A percentile compares a stretch with the other conserved stretches of the same genome.
Conservation (phyloP, 2,113 vertebrate genomes). For the Castor canadensis region DNA sequence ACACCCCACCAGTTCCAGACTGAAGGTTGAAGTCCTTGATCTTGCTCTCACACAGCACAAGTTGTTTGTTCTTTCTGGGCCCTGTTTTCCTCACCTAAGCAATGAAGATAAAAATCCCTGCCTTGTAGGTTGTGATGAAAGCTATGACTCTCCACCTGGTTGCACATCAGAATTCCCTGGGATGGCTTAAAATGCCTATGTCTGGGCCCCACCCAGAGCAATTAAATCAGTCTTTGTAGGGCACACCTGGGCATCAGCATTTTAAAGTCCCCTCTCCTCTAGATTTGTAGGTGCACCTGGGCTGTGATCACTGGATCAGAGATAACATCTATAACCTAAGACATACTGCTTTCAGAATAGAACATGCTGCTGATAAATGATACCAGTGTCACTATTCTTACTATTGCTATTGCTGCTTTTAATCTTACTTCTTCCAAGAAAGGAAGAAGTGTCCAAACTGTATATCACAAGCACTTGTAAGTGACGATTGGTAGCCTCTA, state of each 20-base stretch:
- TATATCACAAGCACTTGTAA: not conserved
- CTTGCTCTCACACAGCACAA: not conserved
- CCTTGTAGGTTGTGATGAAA: not conserved
- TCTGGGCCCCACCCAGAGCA: not conserved
- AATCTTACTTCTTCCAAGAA: constrained; percentile 2
- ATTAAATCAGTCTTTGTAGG: not conserved
- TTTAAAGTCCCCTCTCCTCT: not conserved
- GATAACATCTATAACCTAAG: not conserved
- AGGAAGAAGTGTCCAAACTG: not conserved
- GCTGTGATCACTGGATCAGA: not conserved
- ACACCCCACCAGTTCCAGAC: too few species aligned
- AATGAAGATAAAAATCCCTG: not conserved
- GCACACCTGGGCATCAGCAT: not conserved
- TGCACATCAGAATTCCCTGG: not conserved
- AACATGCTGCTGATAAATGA: not conserved
- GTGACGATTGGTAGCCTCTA: not conserved
- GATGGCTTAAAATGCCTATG: not conserved
- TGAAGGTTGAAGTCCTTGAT: not conserved
- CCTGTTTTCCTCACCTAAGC: not conserved
- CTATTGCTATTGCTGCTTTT: not conserved
- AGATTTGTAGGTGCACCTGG: not conserved
- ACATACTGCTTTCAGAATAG: not conserved
- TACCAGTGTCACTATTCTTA: not conserved
- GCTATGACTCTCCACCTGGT: not conserved
- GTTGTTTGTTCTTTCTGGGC: not conserved